phyloP scores from a whole-genome alignment of 2,888 invertebrate species.

The Andrena minutula region DNA sequence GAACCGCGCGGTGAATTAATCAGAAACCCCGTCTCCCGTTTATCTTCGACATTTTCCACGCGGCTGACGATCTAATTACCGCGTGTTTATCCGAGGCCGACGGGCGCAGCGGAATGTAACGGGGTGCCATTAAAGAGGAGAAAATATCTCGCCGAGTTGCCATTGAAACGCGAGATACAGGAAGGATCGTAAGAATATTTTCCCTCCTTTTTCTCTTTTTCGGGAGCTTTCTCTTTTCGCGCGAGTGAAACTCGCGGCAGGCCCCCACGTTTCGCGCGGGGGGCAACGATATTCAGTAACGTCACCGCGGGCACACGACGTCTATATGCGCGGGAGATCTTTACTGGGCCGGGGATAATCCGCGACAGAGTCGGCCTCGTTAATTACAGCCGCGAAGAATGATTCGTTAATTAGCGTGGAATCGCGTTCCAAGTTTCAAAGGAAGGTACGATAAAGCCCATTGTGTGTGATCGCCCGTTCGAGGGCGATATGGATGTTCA shows the following conservation, averaged over 20 bases:
- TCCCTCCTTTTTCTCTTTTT: conserved; percentile 18
- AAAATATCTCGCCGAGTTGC: background rate
- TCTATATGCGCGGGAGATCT: conserved; percentile 66
- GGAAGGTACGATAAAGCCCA: conserved; percentile 80
- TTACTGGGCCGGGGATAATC: conserved; percentile 69
- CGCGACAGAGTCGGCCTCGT: conserved; percentile 75
- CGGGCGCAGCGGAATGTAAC: conserved; percentile 53
- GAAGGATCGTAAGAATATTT: conserved; percentile 55
- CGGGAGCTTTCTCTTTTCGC: conserved; percentile 16
- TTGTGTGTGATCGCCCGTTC: conserved; percentile 79
- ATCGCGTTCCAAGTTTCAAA: conserved; percentile 79
- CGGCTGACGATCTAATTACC: conserved; percentile 55
- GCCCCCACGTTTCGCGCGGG: background rate
- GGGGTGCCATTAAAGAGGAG: conserved; percentile 25
- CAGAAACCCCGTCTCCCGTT: conserved; percentile 40
- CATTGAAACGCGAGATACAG: conserved; percentile 31
- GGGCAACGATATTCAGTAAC: conserved; percentile 64
- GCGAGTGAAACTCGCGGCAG: background rate
- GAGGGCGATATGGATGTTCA: conserved; percentile 74
- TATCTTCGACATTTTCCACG: conserved; percentile 49
- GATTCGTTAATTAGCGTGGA: conserved; percentile 83
- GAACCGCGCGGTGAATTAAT: conserved; percentile 41
- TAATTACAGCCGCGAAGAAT: conserved; percentile 81
- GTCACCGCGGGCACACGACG: conserved; percentile 62
- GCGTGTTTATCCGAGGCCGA: conserved; percentile 43